Evolutionary conservation across 1,140 invertebrate genomes (phyloP).

Genomic region (Coelopa frigida): DNA sequence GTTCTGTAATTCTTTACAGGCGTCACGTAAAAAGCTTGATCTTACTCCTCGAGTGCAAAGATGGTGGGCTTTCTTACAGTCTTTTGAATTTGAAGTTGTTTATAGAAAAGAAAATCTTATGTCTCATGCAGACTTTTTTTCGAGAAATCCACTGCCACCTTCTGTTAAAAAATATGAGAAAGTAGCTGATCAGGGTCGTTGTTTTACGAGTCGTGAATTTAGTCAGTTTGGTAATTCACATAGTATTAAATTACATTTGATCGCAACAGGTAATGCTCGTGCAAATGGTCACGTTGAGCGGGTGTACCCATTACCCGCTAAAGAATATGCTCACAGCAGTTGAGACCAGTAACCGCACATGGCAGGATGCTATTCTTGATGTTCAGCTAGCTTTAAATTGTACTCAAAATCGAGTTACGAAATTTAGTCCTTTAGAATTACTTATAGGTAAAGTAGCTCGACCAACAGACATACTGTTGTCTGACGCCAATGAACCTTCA

Average conservation of each 20-base stretch:
- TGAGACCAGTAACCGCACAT: constrained; percentile 24
- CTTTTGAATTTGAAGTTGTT: constrained; percentile 23
- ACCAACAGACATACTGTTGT: constrained; percentile 21
- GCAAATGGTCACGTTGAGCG: constrained; percentile 27
- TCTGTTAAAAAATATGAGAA: constrained; percentile 24
- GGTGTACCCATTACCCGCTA: constrained; percentile 25
- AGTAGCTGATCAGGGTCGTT: constrained; percentile 32
- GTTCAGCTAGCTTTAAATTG: constrained; percentile 36
- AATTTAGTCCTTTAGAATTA: constrained; percentile 27
- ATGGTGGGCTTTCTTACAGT: constrained; percentile 36
- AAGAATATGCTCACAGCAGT: constrained; percentile 27
- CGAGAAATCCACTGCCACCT: constrained; percentile 20
- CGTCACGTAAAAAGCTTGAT: constrained; percentile 28
- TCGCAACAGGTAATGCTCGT: constrained; percentile 21
- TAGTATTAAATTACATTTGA: constrained; percentile 24
- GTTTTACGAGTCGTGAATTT: constrained; percentile 31
- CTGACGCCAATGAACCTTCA: background rate
- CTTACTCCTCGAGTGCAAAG: constrained; percentile 32
- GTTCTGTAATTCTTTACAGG: constrained; percentile 17
- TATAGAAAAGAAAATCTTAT: constrained; percentile 22
- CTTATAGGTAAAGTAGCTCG: constrained; percentile 29
- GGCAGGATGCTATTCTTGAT: constrained; percentile 30
- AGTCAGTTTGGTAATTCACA: constrained; percentile 22
- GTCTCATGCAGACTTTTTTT: constrained; percentile 26
- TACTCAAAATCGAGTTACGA: constrained; percentile 24